Conservation (phyloP, 2,113 vertebrate species). For the Phodopus roborovskii region DNA sequence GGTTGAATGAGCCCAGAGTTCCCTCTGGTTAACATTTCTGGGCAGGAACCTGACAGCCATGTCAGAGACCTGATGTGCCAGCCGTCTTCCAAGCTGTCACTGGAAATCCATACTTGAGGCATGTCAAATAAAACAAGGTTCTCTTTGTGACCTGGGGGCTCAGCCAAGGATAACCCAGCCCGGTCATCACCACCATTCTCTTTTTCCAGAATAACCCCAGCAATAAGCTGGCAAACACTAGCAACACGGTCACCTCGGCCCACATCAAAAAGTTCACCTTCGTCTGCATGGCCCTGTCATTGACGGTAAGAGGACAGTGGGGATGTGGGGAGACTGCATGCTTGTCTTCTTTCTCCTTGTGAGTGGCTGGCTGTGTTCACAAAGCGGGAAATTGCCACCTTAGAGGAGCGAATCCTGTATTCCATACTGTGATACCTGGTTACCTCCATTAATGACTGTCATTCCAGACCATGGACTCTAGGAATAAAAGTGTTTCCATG, state of each 20-base stretch:
- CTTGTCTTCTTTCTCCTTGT: fast-evolving
- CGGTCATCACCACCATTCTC: constrained; percentile 26
- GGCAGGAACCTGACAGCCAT: not conserved
- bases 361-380: not conserved
- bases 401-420: not conserved
- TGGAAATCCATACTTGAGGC: not conserved
- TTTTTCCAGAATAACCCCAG: constrained; percentile 93
- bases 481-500: not conserved
- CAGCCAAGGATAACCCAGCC: constrained; percentile 50
- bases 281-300: constrained; percentile 94
- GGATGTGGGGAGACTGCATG: not conserved
- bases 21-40: fast-evolving
- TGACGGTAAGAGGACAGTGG: constrained; percentile 91
- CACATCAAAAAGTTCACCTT: constrained; percentile 98
- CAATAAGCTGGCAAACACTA: constrained; percentile 92
- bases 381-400: not conserved
- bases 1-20: not conserved
- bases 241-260: constrained; percentile 89
- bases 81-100: not conserved
- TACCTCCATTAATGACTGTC: not conserved
- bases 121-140: not conserved
- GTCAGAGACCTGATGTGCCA: not conserved
- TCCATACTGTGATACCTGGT: not conserved
- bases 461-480: not conserved
- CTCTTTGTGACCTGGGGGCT: not conserved